These are phyloP conservation scores for Lysandra bellargus DNA, from an alignment of 2,888 invertebrate genomes.

Conservation along the genomic window DNA sequence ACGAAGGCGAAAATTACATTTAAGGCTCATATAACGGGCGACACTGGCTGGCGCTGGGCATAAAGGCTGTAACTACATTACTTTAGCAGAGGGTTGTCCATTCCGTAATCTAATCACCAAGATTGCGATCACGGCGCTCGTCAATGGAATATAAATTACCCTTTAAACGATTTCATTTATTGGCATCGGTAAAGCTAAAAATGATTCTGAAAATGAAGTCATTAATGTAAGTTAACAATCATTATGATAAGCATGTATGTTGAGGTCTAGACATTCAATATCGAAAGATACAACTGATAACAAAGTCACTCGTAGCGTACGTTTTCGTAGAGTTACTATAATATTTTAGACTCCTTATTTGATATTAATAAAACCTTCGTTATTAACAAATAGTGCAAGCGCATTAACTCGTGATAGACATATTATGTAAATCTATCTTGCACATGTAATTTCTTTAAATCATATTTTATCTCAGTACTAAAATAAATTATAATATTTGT, in stretches of 20 bases:
- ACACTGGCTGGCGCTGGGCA: conserved; percentile 16
- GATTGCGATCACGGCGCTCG: conserved; percentile 60
- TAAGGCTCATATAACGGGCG: conserved; percentile 11
- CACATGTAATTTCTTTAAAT: not conserved
- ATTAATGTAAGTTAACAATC: not conserved
- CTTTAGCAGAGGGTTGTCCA: conserved; percentile 54
- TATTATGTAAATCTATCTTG: not conserved
- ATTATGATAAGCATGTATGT: no score
- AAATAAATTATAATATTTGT: not conserved
- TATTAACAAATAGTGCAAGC: no score
- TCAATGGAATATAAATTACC: conserved; percentile 53
- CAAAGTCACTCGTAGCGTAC: no score
- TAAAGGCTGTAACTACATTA: conserved; percentile 45
- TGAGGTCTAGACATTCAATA: no score
- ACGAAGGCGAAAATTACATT: conserved; percentile 30
- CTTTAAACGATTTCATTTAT: conserved; percentile 37
- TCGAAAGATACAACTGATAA: no score
- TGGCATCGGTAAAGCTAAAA: not conserved
- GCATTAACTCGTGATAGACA: not conserved
- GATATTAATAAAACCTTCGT: no score
- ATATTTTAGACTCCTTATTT: no score
- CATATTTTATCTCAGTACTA: not conserved
- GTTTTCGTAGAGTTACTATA: no score
- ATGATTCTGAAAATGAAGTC: not conserved
- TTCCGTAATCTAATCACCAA: conserved; percentile 64